phyloP scores from a whole-genome alignment of 2,113 vertebrate species.

The Cinclus mexicanus region DNA sequence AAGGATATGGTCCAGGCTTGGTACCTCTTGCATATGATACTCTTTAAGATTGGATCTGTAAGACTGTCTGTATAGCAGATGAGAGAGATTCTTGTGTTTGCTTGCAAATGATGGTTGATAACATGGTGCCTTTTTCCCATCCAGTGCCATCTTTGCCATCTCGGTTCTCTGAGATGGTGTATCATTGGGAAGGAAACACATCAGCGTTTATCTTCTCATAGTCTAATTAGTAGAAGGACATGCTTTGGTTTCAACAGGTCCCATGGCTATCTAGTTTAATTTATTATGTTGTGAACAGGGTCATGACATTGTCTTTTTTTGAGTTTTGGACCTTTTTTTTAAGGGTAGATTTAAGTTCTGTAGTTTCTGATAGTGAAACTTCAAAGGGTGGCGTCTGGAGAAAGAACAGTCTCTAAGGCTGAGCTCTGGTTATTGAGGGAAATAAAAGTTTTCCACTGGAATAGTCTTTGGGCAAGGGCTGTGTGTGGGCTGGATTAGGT shows the following conservation, averaged over 20 bases:
- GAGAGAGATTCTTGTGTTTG: not conserved
- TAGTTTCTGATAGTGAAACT: not conserved
- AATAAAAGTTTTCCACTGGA: not conserved
- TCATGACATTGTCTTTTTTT: not conserved
- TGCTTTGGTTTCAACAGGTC: not conserved
- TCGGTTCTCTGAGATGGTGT: not conserved
- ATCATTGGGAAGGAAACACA: not conserved
- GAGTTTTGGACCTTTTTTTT: not conserved
- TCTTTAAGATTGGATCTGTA: not conserved
- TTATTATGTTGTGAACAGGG: not conserved
- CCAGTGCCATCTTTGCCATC: not conserved
- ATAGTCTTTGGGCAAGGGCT: not conserved
- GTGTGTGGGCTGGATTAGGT: not conserved
- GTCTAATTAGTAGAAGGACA: not conserved
- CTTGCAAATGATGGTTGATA: not conserved
- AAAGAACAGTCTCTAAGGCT: not conserved
- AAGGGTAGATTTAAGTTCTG: not conserved
- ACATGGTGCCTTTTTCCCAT: not conserved
- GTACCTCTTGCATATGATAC: not conserved
- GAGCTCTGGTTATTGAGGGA: not conserved
- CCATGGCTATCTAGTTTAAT: not conserved
- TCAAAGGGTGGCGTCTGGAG: not conserved
- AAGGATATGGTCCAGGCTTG: not conserved
- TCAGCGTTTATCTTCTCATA: not conserved
- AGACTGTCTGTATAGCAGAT: not conserved